phyloP scores from a whole-genome alignment of 2,113 vertebrate species.

The Epinephelus cyanopodus region DNA sequence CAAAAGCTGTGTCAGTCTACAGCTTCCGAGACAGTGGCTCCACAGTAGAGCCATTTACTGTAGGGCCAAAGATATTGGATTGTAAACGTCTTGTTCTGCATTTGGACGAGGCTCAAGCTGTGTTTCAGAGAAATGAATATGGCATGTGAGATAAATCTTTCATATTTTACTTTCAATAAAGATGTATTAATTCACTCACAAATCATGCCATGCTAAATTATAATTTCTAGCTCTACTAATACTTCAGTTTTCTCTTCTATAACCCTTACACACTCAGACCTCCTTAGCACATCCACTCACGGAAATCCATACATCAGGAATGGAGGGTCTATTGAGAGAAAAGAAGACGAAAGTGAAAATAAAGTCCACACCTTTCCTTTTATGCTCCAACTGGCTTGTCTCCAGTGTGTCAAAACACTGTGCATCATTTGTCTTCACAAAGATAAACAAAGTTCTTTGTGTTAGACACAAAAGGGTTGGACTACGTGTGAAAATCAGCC shows the following conservation, averaged over 20 bases:
- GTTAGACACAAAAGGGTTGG: constrained; percentile 3
- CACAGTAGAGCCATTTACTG: constrained; percentile 28
- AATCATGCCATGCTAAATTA: neutral
- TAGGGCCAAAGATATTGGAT: constrained; percentile 21
- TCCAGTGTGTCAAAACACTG: neutral
- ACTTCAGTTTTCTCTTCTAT: neutral
- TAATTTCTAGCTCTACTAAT: neutral
- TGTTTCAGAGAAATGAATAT: constrained; percentile 33
- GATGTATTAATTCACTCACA: constrained; percentile 5
- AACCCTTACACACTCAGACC: neutral
- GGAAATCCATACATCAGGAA: neutral
- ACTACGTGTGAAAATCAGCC: constrained; percentile 28
- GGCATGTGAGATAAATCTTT: constrained; percentile 19
- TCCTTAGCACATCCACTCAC: neutral
- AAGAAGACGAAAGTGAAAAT: neutral
- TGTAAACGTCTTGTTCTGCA: constrained; percentile 27
- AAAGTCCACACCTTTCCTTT: constrained; percentile 10
- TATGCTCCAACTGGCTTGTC: constrained; percentile 3
- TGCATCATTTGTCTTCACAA: constrained; percentile 19
- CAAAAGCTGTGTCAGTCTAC: constrained; percentile 67
- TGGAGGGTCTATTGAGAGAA: neutral
- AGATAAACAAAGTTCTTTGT: constrained; percentile 31
- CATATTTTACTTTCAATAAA: constrained; percentile 17
- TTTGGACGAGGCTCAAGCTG: constrained; percentile 39
- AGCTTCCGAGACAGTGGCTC: constrained; percentile 42